Base-by-base conservation (phyloP, 1,140 invertebrate species). In the Ceratoteleas bidentatus region DNA sequence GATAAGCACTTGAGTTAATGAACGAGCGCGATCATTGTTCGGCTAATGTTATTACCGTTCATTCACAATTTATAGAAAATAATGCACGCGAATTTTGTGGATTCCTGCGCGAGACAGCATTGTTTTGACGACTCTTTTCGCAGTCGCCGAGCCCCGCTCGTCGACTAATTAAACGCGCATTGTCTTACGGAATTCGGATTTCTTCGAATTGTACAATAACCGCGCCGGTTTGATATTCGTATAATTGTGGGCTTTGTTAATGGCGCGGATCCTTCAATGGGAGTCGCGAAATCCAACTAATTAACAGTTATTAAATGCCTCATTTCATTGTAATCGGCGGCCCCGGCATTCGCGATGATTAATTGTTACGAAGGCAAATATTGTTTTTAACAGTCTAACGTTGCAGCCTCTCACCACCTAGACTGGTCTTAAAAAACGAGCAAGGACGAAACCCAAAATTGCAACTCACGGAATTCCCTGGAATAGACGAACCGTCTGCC, bases 61-160 rank as follows among this genome's bases (percentile, higher is more conserved):
- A 53, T 70, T 75, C 72, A 74, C 65, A 70, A 81, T 66, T 81
- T 64, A 75, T 75, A 62, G 70, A 57, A 70, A 60, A 75, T 66
- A 62, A 74, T 62, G 53, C 56, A 14, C 36, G 13, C 36, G 52
- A 53, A 80, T 80, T 74, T 70, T 13, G 70, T 58, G 32, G 57
- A 66, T 73, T 61, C 47, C 61, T 62, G 49, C 40, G 9, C 43
- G 50, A 73, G 69, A 73, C 65, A 49, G 11, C 56, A 74, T 81
- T 81, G 78, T 81, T 38, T 50, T 40, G 7, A n/a, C 0, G 33
- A 11, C 11, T 0, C 47, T 62, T 70, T 57, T 74, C 47, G 3
- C 32, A 56, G 58, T 45, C 16, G 6, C 38, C 54, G 16, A 66
- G 62, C 49, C 47, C 38, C 43, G 49, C 65, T 70, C 50, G 61